phyloP scores from a whole-genome alignment of 1,140 invertebrate genomes.

The Apocrypta bakeri region DNA sequence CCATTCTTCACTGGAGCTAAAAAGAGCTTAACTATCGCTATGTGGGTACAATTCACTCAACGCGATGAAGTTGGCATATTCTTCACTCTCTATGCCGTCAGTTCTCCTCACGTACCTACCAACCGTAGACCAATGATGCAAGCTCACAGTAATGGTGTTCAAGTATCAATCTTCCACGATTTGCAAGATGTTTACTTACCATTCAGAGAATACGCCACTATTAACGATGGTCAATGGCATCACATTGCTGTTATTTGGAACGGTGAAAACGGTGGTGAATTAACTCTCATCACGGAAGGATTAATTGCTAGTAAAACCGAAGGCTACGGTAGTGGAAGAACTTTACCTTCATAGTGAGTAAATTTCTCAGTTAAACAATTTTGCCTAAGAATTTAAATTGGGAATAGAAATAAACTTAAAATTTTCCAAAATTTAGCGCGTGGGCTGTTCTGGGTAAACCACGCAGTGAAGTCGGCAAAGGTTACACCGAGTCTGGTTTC shows the following conservation, averaged over 20 bases:
- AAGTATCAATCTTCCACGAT: constrained; percentile 91
- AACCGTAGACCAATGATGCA: constrained; percentile 88
- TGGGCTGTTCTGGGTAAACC: constrained; percentile 96
- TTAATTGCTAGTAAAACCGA: constrained; percentile 93
- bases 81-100: constrained; percentile 93
- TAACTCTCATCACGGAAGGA: constrained; percentile 93
- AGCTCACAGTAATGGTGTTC: constrained; percentile 91
- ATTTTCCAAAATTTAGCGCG: constrained; percentile 77
- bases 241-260: constrained; percentile 96
- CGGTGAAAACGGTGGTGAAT: constrained; percentile 86
- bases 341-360: constrained; percentile 86
- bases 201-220: constrained; percentile 92
- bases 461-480: constrained; percentile 82
- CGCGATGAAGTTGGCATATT: constrained; percentile 93
- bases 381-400: too few species aligned
- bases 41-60: constrained; percentile 97
- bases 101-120: constrained; percentile 85
- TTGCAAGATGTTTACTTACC: constrained; percentile 92
- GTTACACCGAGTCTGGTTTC: constrained; percentile 91
- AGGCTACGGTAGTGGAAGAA: constrained; percentile 86
- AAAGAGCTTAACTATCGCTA: constrained; percentile 89
- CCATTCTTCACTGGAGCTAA: constrained; percentile 88
- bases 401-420: constrained; percentile 13
- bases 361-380: neutral
- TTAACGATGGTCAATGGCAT: constrained; percentile 98